Base-by-base conservation (phyloP, 1,140 invertebrate genomes). In the Ceratosolen fusciceps region DNA sequence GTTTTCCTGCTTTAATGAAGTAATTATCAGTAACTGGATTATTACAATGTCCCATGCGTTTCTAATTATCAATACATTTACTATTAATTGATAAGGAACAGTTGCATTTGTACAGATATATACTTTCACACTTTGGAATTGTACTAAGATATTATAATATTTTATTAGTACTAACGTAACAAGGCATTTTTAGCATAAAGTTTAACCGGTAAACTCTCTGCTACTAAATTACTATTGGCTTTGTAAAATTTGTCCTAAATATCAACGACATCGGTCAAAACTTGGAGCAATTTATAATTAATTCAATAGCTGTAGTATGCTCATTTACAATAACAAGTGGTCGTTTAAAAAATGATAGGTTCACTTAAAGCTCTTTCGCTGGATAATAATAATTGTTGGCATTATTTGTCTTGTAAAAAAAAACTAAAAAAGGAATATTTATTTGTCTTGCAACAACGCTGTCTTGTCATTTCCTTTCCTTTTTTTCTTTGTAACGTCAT, bases 391-490 rank as follows among this genome's bases (percentile, higher is more conserved):
- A n/a, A n/a, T n/a, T n/a, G n/a, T n/a, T n/a, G n/a, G n/a, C n/a
- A n/a, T n/a, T n/a, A 37, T 37, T 60, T 60, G 19, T 54, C n/a
- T 67, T 24, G 24, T 68, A 47, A 65, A n/a, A 67, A 29, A 39
- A 37, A 39, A 26, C 9, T 8, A 47, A 47, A 26, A 47, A 47
- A 26, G 67, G 29, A 43, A 68, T 14, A 68, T 34, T 47, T 4
- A 34, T 52, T 71, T n/a, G 8, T 16, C n/a, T 71, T 52, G 54
- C 4, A 71, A 71, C n/a, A n/a, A n/a, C n/a, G n/a, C n/a, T 19
- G 37, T 47, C 26, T 14, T 47, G 14, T 26, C 52, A 73, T 58
- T 58, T 79, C n/a, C n/a, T n/a, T n/a, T n/a, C n/a, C n/a, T n/a
- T n/a, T n/a, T n/a, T n/a, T n/a, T n/a, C n/a, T n/a, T n/a, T n/a